A percentile compares a stretch with the other conserved stretches of the same genome.
Evolutionary conservation across 1,140 invertebrate genomes (phyloP).

Genomic region (Pemphigus obesinymphae): DNA sequence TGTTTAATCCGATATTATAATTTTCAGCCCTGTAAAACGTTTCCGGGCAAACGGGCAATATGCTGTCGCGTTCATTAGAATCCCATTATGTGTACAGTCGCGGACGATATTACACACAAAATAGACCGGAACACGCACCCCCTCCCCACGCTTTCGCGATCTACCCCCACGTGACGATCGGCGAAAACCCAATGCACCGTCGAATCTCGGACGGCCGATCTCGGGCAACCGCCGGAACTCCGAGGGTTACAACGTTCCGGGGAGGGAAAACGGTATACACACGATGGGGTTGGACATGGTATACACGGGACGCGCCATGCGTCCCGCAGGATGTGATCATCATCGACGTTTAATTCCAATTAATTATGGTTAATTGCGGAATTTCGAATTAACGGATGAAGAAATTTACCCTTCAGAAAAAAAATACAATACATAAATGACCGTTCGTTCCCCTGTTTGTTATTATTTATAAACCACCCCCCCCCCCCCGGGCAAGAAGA

Average conservation of each 20-base stretch:
- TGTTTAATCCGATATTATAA: slow-evolving; percentile 42
- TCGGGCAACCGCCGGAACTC: slow-evolving; percentile 21
- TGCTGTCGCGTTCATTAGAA: slow-evolving; percentile 37
- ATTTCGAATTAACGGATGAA: background rate
- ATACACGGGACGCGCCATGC: no score
- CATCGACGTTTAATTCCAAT: slow-evolving; percentile 31
- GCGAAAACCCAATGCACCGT: background rate
- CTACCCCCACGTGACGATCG: background rate
- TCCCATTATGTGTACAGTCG: slow-evolving; percentile 6
- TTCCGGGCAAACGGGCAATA: slow-evolving; percentile 34
- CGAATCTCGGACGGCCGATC: background rate
- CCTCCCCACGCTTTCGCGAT: background rate
- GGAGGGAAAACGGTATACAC: background rate
- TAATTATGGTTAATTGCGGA: slow-evolving; percentile 35
- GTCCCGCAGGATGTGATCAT: slow-evolving; percentile 3
- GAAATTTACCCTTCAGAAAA: slow-evolving; percentile 13
- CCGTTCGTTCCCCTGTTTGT: background rate
- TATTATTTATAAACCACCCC: slow-evolving; percentile 7
- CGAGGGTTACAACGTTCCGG: background rate
- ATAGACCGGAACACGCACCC: slow-evolving; percentile 12
- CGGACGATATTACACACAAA: slow-evolving; percentile 37
- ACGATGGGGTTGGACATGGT: no score
- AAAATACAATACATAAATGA: slow-evolving; percentile 34
- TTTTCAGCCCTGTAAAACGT: slow-evolving; percentile 21
- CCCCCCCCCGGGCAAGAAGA: background rate